These are phyloP conservation scores for Pholis gunnellus DNA, from an alignment of 2,113 vertebrate genomes.

Conservation along the genomic window DNA sequence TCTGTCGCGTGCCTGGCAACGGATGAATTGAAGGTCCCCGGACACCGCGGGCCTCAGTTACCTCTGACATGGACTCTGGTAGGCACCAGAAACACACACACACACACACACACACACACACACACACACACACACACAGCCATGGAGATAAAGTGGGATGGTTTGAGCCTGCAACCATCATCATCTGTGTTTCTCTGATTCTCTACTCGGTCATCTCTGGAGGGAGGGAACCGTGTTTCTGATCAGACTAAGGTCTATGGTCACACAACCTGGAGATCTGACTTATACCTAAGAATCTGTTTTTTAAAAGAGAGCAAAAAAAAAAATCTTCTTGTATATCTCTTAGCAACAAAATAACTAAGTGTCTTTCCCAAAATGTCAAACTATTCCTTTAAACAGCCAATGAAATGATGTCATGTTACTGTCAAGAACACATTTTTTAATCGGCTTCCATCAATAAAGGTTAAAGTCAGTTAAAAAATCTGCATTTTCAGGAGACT, in stretches of 20 bases:
- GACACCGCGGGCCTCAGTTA: conserved; percentile 60
- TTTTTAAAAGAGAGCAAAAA: conserved; percentile 5
- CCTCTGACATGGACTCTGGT: conserved; percentile 3
- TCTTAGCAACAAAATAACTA: not conserved
- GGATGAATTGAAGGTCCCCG: conserved; percentile 54
- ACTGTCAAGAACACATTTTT: not conserved
- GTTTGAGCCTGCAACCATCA: conserved; percentile 27
- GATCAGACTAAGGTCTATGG: conserved; percentile 28
- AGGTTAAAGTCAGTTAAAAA: not conserved
- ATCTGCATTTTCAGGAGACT: not conserved
- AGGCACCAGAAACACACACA: not conserved
- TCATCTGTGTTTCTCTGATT: conserved; percentile 7
- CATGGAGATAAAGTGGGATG: conserved; percentile 36
- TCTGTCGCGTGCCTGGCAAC: conserved; percentile 42
- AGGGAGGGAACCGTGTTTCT: conserved; percentile 25
- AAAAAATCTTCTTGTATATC: not conserved
- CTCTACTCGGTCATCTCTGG: conserved; percentile 45
- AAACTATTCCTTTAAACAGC: not conserved
- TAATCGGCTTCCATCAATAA: not conserved
- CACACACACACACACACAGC: not conserved
- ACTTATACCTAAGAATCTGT: conserved; percentile 7
- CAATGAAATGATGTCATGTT: not conserved
- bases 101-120: conserved; percentile 4
- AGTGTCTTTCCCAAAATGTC: not conserved
- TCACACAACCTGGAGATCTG: not conserved